Percentiles rank a stretch among this genome's conserved stretches.
Conservation (phyloP, 2,797 vertebrate species). For the Tokudaia tokunoshimensis region DNA sequence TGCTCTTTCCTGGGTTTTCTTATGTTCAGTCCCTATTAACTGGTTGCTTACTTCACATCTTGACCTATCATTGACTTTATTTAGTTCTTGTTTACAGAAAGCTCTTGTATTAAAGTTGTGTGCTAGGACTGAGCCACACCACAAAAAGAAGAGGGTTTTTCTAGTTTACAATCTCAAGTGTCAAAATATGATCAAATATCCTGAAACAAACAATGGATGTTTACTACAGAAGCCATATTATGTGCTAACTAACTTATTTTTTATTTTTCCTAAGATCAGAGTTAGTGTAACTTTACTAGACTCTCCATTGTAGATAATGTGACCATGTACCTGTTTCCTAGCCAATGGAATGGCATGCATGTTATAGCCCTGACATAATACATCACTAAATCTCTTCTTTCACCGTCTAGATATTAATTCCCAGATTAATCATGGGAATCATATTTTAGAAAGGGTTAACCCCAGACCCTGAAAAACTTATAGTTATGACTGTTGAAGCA, state of each 20-base stretch:
- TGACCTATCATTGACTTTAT: background rate
- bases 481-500: background rate
- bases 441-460: background rate
- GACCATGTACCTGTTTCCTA: background rate
- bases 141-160: background rate
- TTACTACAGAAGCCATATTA: background rate
- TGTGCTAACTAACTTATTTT: background rate
- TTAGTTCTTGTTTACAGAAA: background rate
- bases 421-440: background rate
- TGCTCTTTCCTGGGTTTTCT: background rate
- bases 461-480: background rate
- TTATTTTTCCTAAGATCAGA: background rate
- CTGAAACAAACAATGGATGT: background rate
- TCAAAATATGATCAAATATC: background rate
- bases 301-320: background rate
- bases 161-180: background rate
- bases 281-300: background rate
- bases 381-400: background rate
- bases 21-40: background rate
- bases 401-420: background rate
- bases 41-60: background rate
- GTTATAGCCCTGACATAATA: background rate
- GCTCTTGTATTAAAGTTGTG: background rate
- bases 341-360: background rate
- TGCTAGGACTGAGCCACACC: background rate